These are phyloP conservation scores for Acrocera orbiculus DNA, from an alignment of 2,888 invertebrate genomes.

Conservation along the genomic window DNA sequence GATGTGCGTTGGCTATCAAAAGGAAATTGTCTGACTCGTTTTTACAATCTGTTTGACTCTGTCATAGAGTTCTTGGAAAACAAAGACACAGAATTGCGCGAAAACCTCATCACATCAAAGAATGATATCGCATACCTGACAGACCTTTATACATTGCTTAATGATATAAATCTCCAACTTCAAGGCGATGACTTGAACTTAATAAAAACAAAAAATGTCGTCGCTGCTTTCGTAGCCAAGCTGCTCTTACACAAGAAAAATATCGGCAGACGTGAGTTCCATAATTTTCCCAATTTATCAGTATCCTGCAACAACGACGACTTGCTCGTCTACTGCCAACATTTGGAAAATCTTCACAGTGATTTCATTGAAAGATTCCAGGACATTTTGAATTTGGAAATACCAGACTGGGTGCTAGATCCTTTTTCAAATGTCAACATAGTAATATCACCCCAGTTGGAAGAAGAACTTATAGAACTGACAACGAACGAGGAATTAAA, in stretches of 20 bases:
- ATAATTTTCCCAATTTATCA: constrained; percentile 1
- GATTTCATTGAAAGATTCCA: no score
- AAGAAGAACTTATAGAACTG: constrained; percentile 1
- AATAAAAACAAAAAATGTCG: neutral
- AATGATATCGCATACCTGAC: constrained; percentile 1
- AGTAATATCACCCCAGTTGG: neutral
- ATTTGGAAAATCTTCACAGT: no score
- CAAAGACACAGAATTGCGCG: no score
- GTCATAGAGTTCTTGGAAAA: no score
- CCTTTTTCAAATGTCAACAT: constrained; percentile 1
- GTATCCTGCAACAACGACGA: constrained; percentile 1
- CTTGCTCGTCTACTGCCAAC: no score
- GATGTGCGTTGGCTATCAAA: no score
- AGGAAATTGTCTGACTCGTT: no score
- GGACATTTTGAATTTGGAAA: constrained; percentile 1
- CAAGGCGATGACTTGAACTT: constrained; percentile 1
- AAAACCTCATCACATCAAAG: neutral
- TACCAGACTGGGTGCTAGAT: constrained; percentile 1
- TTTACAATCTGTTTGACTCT: no score
- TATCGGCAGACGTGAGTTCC: neutral
- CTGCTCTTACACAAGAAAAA: no score
- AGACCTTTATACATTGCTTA: neutral
- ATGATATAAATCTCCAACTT: constrained; percentile 1
- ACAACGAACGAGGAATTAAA: neutral
- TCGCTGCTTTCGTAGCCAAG: neutral